phyloP scores from a whole-genome alignment of 2,888 invertebrate genomes.

The Ctena decussata region DNA sequence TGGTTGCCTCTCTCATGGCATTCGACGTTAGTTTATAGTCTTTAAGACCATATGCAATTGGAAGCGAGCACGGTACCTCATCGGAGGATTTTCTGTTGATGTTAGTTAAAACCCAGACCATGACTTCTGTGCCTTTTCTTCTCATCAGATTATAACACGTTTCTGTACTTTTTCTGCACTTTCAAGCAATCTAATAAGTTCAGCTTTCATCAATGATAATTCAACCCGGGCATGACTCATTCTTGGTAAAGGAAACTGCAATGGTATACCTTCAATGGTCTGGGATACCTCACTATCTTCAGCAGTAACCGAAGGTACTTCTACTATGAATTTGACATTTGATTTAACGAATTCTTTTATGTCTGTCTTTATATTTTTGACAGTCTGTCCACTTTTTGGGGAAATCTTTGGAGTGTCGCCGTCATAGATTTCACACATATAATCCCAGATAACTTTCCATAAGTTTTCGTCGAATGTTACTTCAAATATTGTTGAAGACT shows the following conservation, averaged over 20 bases:
- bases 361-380: background rate
- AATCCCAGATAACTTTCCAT: background rate
- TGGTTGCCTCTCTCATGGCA: constrained; percentile 15
- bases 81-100: constrained; percentile 1
- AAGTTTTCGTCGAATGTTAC: constrained; percentile 1
- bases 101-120: constrained; percentile 31
- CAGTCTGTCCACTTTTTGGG: background rate
- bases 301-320: background rate
- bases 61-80: constrained; percentile 29
- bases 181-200: background rate
- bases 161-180: background rate
- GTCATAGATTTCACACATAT: constrained; percentile 18
- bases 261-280: background rate
- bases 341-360: constrained; percentile 11
- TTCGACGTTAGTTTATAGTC: constrained; percentile 23
- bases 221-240: background rate
- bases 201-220: background rate
- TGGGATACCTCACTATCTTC: background rate
- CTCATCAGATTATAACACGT: constrained; percentile 15
- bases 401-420: background rate
- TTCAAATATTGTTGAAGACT: constrained; percentile 34
- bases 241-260: background rate
- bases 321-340: constrained; percentile 15
- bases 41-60: constrained; percentile 33
- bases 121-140: constrained; percentile 27